Evolutionary conservation across 2,113 vertebrate species (phyloP), one percentile per base, ranked within the genome.

Genomic region (Pteropus alecto): DNA sequence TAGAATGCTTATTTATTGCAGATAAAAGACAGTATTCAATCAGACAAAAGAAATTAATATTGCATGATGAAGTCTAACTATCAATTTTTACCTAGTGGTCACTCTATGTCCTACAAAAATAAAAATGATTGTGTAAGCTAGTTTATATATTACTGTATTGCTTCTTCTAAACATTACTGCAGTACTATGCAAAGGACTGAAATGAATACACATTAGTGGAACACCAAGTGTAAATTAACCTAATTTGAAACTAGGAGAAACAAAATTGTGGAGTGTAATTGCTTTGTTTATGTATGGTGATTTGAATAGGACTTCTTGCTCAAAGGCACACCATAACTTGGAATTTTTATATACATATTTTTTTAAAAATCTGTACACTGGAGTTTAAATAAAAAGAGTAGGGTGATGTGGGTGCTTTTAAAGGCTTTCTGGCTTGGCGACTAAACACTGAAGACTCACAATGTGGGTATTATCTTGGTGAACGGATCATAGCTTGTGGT

Each of bases 21-120:
- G 74, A 13, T 63, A 95, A 92, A 97, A 30, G 0, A 19, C 0
- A 74, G 8, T 0, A 4, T 81, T 94, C 28, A 77, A 85, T 21
- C 24, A 16, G 14, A 48, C 18, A 93, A 94, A 24, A 18, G 22
- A 84, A 97, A 35, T 35, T 90, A 14, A 33, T 78, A 63, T 81
- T 94, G 33, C 0, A 7, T 96, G 38, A 15, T 82, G 30, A 84
- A 16, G 6, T 84, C 41, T 83, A 91, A 65, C 18, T 83, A 74
- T n/a, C 8, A 48, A 43, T 48, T 90, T 10, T 94, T 10, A 82
- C 18, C 91, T 79, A 73, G 60, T 82, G 22, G 61, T 92, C 96
- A 84, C 97, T 67, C 82, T 97, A 98, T 98, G 58, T 60, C 51
- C 48, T 90, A 87, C 24, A 68, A 93, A 88, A 92, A 78, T 87